Percentiles rank a stretch among this genome's conserved stretches.
Evolutionary conservation across 2,113 vertebrate species (phyloP).

Genomic region (Uria aalge): DNA sequence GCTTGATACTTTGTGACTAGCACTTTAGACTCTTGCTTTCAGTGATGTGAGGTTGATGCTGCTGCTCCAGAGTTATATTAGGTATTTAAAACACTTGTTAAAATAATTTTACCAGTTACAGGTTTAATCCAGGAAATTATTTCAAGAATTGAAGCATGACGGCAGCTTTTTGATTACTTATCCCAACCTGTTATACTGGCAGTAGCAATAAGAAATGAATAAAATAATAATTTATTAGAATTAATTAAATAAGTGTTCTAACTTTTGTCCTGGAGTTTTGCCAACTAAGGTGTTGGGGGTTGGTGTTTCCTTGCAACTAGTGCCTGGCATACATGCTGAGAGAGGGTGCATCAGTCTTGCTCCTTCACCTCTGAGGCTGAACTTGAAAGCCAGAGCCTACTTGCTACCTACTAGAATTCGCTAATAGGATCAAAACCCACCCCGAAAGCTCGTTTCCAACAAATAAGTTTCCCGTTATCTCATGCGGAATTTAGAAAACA

Average conservation of each 20-base stretch:
- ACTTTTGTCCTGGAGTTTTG: not conserved
- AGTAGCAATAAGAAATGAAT: not conserved
- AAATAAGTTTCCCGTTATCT: not conserved
- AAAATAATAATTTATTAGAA: not conserved
- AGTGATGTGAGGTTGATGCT: not conserved
- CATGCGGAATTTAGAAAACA: not conserved
- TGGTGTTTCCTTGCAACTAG: not conserved
- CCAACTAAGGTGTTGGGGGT: not conserved
- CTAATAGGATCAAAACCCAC: not conserved
- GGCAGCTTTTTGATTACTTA: not conserved
- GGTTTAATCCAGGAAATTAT: not conserved
- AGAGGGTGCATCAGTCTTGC: not conserved
- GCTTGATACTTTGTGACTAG: not conserved
- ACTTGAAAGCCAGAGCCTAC: not conserved
- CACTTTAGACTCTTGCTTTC: not conserved
- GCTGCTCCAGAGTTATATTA: not conserved
- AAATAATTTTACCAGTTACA: not conserved
- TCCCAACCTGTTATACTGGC: not conserved
- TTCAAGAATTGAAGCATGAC: not conserved
- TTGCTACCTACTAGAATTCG: not conserved
- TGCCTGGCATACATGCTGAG: not conserved
- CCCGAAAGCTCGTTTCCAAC: not conserved
- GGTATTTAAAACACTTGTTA: not conserved
- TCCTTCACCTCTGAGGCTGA: not conserved
- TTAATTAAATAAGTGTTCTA: not conserved